Evolutionary conservation across 1,140 invertebrate species (phyloP), one percentile per base, ranked within the genome.

Genomic region (Habropoda laboriosa): DNA sequence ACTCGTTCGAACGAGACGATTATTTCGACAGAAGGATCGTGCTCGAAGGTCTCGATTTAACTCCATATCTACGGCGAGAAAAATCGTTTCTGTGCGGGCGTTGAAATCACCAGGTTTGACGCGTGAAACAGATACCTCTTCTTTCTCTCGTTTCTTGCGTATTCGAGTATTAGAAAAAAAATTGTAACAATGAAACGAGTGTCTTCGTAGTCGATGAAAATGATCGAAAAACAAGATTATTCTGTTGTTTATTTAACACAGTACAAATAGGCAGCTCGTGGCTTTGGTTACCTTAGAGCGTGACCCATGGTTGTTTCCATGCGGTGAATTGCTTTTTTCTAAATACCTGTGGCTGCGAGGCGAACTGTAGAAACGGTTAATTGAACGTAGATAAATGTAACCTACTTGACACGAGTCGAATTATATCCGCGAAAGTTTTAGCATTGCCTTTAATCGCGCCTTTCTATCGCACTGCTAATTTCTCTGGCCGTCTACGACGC

Each of bases 401-500:
- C 27, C 40, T 30, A 61, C 57, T 73, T 73, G 42, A 74, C 71
- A 38, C 45, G 58, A 32, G 5, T 49, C 60, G 72, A 74, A 74
- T 74, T 64, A 63, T 55, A 49, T 24, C 60, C 72, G 58, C 51
- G 58, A 64, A 74, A 74, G 45, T 64, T 32, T 30, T 30, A 16
- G 40, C 40, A 30, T 10, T 21, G 8, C 21, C 7, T 64, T 64
- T 42, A 74, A 64, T 74, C 58, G 21, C 18, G 60, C 72, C 72
- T 74, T 74, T 74, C 58, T 64, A 64, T 74, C 58, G 58, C 21
- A 16, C 24, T 30, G 58, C 18, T 74, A 49, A 42, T 40, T 74
- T 53, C 47, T 30, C 47, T 10, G 18, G n/a, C 7, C 72, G 32
- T 40, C 47, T 6, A 27, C 58, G 35, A 63, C 71, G 45, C 42